Conservation (phyloP, 2,888 invertebrate genomes). For the Branchellion lobata region DNA sequence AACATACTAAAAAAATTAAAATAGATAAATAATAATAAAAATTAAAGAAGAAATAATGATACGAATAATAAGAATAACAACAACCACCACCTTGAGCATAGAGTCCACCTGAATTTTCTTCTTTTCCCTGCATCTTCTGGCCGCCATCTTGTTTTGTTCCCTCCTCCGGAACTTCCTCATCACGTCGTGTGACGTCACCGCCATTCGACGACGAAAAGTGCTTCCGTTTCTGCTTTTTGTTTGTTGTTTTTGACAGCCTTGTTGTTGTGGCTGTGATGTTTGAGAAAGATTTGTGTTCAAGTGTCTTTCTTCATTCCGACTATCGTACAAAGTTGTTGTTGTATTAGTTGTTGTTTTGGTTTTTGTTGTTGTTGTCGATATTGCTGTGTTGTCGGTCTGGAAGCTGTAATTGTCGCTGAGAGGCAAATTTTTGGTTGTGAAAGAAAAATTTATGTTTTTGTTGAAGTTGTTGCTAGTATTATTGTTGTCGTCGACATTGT, state of each 20-base stretch:
- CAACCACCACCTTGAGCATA: conserved; percentile 45
- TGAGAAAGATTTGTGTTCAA: no score
- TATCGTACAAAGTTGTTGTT: no score
- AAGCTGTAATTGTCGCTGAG: no score
- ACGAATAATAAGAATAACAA: neutral
- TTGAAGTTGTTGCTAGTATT: no score
- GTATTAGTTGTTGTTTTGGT: no score
- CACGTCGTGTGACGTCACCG: conserved; percentile 20
- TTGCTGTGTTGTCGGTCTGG: no score
- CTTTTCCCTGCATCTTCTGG: conserved; percentile 46
- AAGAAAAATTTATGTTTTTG: no score
- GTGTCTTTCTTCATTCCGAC: no score
- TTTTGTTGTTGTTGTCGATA: no score
- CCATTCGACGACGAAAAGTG: neutral
- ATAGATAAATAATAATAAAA: neutral
- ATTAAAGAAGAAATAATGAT: neutral
- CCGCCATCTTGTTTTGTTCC: conserved; percentile 45
- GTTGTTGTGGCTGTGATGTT: no score
- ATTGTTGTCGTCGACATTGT: no score
- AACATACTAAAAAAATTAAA: neutral
- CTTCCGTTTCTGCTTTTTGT: neutral
- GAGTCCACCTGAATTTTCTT: conserved; percentile 45
- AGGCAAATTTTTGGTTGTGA: no score
- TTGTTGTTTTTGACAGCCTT: neutral
- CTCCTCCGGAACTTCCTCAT: conserved; percentile 38